Conservation (phyloP, 2,113 vertebrate genomes). For the Eudyptes chrysolophus region DNA sequence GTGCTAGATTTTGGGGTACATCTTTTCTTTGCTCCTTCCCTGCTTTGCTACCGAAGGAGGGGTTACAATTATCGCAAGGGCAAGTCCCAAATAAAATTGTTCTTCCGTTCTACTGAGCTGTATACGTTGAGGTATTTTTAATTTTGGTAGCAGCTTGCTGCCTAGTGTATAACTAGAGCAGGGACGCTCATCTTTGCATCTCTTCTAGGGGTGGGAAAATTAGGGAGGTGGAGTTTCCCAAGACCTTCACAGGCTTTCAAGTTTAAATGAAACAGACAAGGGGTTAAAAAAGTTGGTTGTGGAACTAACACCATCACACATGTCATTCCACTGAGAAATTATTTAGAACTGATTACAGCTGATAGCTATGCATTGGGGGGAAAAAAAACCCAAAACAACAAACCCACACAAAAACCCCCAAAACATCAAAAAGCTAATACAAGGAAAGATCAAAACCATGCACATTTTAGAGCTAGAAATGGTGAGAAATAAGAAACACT, state of each 20-base stretch:
- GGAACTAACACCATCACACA: no score
- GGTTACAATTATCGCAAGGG: no score
- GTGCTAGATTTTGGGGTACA: fast-evolving
- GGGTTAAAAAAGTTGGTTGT: neutral
- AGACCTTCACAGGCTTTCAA: no score
- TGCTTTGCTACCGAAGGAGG: neutral
- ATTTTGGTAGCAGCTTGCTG: neutral
- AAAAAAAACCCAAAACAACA: no score
- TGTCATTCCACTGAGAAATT: neutral
- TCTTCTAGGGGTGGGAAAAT: no score
- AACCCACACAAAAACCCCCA: fast-evolving
- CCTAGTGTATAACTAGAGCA: fast-evolving
- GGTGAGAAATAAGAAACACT: neutral
- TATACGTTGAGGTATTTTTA: fast-evolving
- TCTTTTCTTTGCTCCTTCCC: neutral
- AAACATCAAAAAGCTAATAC: neutral
- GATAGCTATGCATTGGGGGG: no score
- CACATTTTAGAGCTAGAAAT: neutral
- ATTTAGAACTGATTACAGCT: neutral
- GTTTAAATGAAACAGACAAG: neutral
- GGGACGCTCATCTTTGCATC: no score
- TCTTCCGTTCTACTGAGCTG: fast-evolving
- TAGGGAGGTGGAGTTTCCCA: fast-evolving
- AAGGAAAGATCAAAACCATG: neutral
- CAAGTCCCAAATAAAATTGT: fast-evolving